Evolutionary conservation across 2,113 vertebrate species (phyloP).

Genomic region (Struthidea cinerea): DNA sequence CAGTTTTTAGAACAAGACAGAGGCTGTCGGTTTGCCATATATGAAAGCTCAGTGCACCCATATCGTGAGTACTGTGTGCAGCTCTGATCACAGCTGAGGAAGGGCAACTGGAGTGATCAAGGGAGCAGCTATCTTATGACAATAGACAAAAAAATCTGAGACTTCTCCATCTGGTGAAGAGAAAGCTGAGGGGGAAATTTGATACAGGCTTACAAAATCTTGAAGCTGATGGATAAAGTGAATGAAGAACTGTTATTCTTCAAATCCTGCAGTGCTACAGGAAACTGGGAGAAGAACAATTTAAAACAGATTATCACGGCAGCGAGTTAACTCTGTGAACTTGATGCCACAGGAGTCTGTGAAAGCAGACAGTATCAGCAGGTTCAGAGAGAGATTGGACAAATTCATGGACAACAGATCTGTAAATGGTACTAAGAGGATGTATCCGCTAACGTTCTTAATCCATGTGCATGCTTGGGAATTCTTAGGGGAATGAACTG

Average conservation of each 20-base stretch:
- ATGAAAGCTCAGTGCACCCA: neutral
- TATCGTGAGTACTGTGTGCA: neutral
- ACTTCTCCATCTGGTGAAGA: neutral
- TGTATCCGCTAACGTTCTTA: neutral
- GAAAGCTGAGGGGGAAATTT: neutral
- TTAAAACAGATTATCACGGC: constrained; percentile 13
- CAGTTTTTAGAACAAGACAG: constrained; percentile 24
- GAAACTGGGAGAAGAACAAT: constrained; percentile 24
- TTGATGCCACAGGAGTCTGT: neutral
- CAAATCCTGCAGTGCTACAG: neutral
- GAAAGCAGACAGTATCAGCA: constrained; percentile 3
- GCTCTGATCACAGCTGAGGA: neutral
- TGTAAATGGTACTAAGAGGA: neutral
- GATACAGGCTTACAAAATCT: constrained; percentile 16
- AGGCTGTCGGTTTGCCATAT: neutral
- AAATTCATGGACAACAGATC: neutral
- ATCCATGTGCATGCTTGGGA: neutral
- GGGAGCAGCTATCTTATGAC: neutral
- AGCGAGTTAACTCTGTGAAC: constrained; percentile 20
- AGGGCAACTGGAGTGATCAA: neutral
- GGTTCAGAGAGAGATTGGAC: neutral
- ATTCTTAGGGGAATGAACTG: neutral
- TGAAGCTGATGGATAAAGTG: constrained; percentile 5
- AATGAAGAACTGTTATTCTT: constrained; percentile 3
- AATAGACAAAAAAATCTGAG: constrained; percentile 5